phyloP scores from a whole-genome alignment of 1,140 invertebrate species.

The Drosophila ercepeae region DNA sequence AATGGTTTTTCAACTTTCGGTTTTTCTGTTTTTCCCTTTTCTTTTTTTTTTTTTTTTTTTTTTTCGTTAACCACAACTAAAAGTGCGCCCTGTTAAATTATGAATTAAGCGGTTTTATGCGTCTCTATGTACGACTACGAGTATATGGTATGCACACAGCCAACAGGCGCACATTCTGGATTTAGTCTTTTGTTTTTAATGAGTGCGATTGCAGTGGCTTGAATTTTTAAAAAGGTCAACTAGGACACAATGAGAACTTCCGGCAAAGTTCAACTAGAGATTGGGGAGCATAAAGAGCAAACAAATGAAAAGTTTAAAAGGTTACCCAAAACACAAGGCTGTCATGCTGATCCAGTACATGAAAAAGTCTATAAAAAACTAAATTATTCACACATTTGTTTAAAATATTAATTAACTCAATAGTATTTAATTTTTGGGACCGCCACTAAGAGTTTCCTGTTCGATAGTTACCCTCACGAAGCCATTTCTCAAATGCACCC shows the following conservation, averaged over 20 bases:
- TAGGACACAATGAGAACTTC: conserved; percentile 55
- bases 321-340: conserved; percentile 1
- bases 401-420: background rate
- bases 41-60: conserved; percentile 18
- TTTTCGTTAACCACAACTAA: conserved; percentile 66
- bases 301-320: conserved; percentile 4
- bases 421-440: background rate
- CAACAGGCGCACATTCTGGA: conserved; percentile 9
- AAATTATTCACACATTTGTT: background rate
- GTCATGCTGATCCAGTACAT: no score
- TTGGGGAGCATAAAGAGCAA: background rate
- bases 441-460: background rate
- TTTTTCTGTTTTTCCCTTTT: conserved; percentile 17
- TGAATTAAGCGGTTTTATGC: conserved; percentile 73
- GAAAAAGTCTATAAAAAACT: no score
- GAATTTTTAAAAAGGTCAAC: conserved; percentile 68
- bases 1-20: conserved; percentile 63
- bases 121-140: conserved; percentile 5
- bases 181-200: conserved; percentile 70
- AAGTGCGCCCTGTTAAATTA: conserved; percentile 73
- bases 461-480: background rate
- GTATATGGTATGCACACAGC: conserved; percentile 17
- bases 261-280: conserved; percentile 20
- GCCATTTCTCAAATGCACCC: no score
- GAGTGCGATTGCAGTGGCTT: conserved; percentile 47